A percentile compares a stretch with the other conserved stretches of the same genome.
Conservation (phyloP, 2,888 invertebrate genomes). For the Schizaphis graminum region DNA sequence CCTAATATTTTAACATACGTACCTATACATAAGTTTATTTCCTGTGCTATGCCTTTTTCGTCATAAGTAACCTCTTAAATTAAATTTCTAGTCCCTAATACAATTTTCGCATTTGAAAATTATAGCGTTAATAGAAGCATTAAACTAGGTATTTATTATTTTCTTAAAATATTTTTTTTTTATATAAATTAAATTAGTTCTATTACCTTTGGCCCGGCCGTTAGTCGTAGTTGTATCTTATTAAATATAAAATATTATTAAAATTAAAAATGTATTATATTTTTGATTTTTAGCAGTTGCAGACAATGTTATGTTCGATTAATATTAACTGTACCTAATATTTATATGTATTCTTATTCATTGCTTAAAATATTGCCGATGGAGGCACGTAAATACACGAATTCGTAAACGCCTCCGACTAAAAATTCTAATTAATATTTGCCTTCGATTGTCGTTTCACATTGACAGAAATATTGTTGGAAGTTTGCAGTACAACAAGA, state of each 20-base stretch:
- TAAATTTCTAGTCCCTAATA: not conserved
- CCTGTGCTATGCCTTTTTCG: not conserved
- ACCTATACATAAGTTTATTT: not conserved
- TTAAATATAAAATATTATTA: not conserved
- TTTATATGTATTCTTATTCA: not conserved
- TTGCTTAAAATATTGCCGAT: not conserved
- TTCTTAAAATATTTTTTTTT: not conserved
- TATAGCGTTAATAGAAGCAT: fast-evolving
- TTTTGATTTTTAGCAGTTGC: not conserved
- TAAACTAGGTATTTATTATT: not conserved
- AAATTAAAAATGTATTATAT: not conserved
- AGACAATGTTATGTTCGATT: too few species aligned
- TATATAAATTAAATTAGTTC: too few species aligned
- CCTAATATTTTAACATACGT: not conserved
- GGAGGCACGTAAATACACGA: not conserved
- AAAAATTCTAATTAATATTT: not conserved
- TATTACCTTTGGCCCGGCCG: not conserved
- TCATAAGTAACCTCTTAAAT: not conserved
- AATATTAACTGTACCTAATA: not conserved
- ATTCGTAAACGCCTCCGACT: not conserved
- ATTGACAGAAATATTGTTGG: not conserved
- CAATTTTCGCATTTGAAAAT: not conserved
- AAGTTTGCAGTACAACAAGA: not conserved
- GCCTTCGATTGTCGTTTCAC: not conserved
- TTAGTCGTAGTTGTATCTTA: too few species aligned